These are phyloP conservation scores for Drosophila yakuba DNA, from an alignment of 1,140 invertebrate genomes.

Conservation along the genomic window DNA sequence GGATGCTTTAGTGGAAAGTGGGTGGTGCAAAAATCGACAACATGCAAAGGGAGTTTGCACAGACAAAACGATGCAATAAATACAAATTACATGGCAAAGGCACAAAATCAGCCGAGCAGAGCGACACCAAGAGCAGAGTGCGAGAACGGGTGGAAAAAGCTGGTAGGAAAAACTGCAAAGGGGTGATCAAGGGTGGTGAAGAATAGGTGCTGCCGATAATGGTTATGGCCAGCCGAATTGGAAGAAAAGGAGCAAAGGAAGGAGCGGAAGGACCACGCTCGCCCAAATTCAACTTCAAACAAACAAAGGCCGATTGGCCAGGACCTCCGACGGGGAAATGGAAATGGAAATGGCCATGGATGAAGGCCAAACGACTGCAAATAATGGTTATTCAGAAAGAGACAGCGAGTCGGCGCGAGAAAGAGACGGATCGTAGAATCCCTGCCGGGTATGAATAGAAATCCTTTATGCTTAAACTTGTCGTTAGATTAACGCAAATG, in stretches of 20 bases:
- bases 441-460: conserved; percentile 67
- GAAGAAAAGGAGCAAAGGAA: conserved; percentile 36
- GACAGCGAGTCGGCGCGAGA: conserved; percentile 2
- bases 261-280: conserved; percentile 37
- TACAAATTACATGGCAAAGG: conserved; percentile 80
- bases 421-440: conserved; percentile 26
- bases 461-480: conserved; percentile 79
- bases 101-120: conserved; percentile 59
- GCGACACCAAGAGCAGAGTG: conserved; percentile 27
- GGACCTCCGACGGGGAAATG: conserved; percentile 33
- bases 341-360: conserved; percentile 45
- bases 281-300: conserved; percentile 43
- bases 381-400: conserved; percentile 57
- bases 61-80: conserved; percentile 84
- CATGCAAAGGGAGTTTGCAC: conserved; percentile 82
- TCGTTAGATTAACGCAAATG: conserved; percentile 82
- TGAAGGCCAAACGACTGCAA: conserved; percentile 77
- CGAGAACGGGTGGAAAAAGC: conserved; percentile 12
- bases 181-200: conserved; percentile 5
- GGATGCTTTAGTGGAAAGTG: background rate
- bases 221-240: conserved; percentile 62
- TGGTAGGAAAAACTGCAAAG: conserved; percentile 27
- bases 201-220: conserved; percentile 79
- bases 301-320: conserved; percentile 54
- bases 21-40: conserved; percentile 59